These are phyloP conservation scores for Hippopotamyrus pictus DNA, from an alignment of 2,797 vertebrate genomes.

Conservation along the genomic window DNA sequence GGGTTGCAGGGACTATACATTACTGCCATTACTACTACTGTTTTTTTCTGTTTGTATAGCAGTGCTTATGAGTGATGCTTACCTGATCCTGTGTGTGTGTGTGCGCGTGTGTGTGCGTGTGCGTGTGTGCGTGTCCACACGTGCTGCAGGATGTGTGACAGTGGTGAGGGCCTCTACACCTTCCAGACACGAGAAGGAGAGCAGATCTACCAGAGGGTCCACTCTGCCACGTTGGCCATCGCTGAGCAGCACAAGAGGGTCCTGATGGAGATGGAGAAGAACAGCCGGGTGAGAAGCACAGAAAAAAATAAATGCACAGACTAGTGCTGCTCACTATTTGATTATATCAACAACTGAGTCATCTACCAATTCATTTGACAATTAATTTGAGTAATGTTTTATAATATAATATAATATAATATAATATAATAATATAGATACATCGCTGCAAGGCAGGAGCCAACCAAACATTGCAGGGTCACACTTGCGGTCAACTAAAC, in stretches of 20 bases:
- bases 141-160: constrained; percentile 80
- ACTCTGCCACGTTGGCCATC: constrained; percentile 83
- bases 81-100: not conserved
- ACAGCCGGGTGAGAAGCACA: constrained; percentile 69
- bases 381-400: not conserved
- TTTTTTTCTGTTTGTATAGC: not conserved
- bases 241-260: constrained; percentile 92
- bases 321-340: not conserved
- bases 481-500: not conserved
- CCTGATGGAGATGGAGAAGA: constrained; percentile 89
- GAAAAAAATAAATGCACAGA: not conserved
- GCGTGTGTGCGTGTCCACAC: constrained; percentile 11
- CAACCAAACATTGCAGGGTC: not conserved
- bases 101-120: not conserved
- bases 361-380: not conserved
- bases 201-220: constrained; percentile 92
- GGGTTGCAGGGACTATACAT: not conserved
- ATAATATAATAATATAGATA: not conserved
- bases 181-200: constrained; percentile 94
- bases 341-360: not conserved
- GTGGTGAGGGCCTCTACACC: constrained; percentile 91
- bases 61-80: not conserved
- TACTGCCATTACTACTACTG: not conserved
- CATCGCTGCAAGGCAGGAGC: not conserved
- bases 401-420: not conserved